phyloP scores from a whole-genome alignment of 2,113 vertebrate species.

The Narcine bancroftii region DNA sequence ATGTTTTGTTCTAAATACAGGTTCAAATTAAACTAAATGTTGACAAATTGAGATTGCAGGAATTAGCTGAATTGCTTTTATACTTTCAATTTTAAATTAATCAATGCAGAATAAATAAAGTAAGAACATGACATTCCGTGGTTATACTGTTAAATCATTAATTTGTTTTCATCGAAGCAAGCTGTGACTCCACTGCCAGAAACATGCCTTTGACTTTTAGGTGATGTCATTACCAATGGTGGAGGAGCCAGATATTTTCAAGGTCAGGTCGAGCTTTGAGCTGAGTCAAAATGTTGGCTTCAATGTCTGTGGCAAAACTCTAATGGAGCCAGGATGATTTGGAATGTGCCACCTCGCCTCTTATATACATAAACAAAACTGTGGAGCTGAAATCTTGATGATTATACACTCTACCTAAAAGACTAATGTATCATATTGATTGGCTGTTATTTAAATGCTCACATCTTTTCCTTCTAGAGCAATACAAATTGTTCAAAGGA shows the following conservation, averaged over 20 bases:
- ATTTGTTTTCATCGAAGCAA: constrained; percentile 19
- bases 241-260: constrained; percentile 3
- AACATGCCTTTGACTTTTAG: background rate
- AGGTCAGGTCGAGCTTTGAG: constrained; percentile 21
- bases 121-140: background rate
- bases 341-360: constrained; percentile 6
- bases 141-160: background rate
- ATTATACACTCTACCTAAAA: background rate
- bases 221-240: background rate
- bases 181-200: background rate
- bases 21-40: background rate
- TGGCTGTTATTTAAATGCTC: background rate
- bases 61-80: background rate
- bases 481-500: background rate
- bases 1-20: background rate
- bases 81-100: background rate
- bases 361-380: constrained; percentile 3
- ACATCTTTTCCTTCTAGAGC: background rate
- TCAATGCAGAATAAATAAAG: background rate
- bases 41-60: background rate
- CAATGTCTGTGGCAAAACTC: background rate
- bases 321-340: background rate
- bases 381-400: background rate
- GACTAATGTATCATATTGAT: background rate
- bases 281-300: constrained; percentile 21